phyloP scores from a whole-genome alignment of 2,888 invertebrate genomes.

The Acanthosoma haemorrhoidale region DNA sequence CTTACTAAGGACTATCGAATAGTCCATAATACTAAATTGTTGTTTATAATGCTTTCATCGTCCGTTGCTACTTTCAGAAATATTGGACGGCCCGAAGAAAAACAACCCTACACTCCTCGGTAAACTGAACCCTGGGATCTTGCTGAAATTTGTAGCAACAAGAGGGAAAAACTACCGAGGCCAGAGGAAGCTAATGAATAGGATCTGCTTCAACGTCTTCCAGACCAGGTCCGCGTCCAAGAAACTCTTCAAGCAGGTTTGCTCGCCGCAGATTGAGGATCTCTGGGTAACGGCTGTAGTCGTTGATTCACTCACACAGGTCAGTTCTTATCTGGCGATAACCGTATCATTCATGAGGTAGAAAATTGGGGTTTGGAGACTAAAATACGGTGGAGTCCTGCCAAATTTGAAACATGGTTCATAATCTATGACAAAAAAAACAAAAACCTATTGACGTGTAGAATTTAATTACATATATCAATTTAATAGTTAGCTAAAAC shows the following conservation, averaged over 20 bases:
- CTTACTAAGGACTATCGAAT: neutral
- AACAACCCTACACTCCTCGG: slow-evolving; percentile 3
- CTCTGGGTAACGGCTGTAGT: slow-evolving; percentile 33
- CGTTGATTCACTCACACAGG: slow-evolving; percentile 29
- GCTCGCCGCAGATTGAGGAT: slow-evolving; percentile 11
- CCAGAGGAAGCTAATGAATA: slow-evolving; percentile 13
- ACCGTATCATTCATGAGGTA: too few relatives aligned
- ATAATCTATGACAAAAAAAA: too few relatives aligned
- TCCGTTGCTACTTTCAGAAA: slow-evolving; percentile 9
- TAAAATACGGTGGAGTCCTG: too few relatives aligned
- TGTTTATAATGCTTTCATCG: neutral
- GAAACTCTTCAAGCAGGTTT: slow-evolving; percentile 31
- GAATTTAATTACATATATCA: too few relatives aligned
- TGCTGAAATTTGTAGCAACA: slow-evolving; percentile 28
- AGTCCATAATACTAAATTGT: neutral
- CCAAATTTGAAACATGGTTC: too few relatives aligned
- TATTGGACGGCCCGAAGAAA: slow-evolving; percentile 18
- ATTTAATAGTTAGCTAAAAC: too few relatives aligned
- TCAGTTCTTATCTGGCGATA: too few relatives aligned
- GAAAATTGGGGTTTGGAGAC: too few relatives aligned
- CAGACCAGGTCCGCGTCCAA: slow-evolving; percentile 24
- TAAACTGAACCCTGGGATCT: slow-evolving; percentile 26
- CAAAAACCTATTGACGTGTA: too few relatives aligned
- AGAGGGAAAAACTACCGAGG: slow-evolving; percentile 26
- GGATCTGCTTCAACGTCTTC: slow-evolving; percentile 28